Evolutionary conservation across 2,888 invertebrate genomes (phyloP).

Genomic region (Caenorhabditis panamensis): DNA sequence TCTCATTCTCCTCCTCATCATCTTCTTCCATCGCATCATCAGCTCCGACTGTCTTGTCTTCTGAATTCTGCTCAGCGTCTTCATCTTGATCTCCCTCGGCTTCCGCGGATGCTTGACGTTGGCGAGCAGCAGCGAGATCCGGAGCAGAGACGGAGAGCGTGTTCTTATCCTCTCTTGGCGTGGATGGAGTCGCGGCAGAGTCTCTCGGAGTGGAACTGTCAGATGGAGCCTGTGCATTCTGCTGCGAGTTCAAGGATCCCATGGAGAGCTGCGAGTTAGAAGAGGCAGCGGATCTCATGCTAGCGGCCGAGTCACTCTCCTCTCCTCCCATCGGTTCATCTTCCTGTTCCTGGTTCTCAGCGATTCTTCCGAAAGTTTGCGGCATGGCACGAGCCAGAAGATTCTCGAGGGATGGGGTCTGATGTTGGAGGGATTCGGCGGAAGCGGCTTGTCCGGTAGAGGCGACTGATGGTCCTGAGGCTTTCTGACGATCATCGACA

Average conservation of each 20-base stretch:
- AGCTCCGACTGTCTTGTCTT: constrained; percentile 56
- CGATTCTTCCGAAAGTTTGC: constrained; percentile 63
- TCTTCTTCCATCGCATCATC: constrained; percentile 59
- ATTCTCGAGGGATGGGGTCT: constrained; percentile 80
- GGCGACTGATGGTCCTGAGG: constrained; percentile 79
- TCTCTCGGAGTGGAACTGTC: constrained; percentile 30
- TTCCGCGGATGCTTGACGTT: constrained; percentile 62
- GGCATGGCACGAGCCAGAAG: constrained; percentile 75
- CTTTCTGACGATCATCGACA: constrained; percentile 73
- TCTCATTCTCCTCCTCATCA: constrained; percentile 57
- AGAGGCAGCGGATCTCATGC: constrained; percentile 53
- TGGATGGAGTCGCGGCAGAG: constrained; percentile 44
- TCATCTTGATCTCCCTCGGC: constrained; percentile 42
- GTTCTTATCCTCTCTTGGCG: constrained; percentile 47
- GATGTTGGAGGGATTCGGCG: constrained; percentile 83
- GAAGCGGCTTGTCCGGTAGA: constrained; percentile 83
- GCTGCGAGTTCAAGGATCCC: constrained; percentile 18
- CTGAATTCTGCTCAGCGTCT: constrained; percentile 37
- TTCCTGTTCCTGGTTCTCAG: constrained; percentile 63
- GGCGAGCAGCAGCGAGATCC: constrained; percentile 67
- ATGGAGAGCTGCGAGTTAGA: constrained; percentile 58
- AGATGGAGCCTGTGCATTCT: constrained; percentile 7
- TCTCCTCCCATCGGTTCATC: constrained; percentile 58
- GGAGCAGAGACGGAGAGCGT: constrained; percentile 72
- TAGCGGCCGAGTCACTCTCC: constrained; percentile 60